Conservation (phyloP, 1,140 invertebrate genomes). For the Heliconius hewitsoni region DNA sequence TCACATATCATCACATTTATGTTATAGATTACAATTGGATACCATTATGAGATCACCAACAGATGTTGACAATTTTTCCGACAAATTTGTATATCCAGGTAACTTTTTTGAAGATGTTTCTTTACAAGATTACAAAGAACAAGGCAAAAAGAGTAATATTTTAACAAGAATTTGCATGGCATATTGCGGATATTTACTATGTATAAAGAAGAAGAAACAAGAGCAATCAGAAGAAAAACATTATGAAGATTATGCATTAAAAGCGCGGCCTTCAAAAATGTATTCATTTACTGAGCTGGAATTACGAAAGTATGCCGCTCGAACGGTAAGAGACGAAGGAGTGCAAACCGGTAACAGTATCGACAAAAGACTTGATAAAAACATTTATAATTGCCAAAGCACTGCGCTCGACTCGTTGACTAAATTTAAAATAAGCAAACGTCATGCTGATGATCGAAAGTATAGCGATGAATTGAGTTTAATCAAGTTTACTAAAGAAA, state of each 20-base stretch:
- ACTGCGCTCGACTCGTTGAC: constrained; percentile 1
- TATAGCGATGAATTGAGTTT: constrained; percentile 34
- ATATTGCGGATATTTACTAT: constrained; percentile 33
- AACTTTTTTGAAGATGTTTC: constrained; percentile 41
- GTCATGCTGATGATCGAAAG: background rate
- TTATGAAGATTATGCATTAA: constrained; percentile 4
- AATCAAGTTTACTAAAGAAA: constrained; percentile 38
- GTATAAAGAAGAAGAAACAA: constrained; percentile 29
- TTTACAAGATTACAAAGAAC: constrained; percentile 38
- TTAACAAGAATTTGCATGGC: constrained; percentile 38
- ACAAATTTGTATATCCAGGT: constrained; percentile 41
- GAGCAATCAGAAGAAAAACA: constrained; percentile 18
- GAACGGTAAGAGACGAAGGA: constrained; percentile 37
- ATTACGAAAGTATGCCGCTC: constrained; percentile 45
- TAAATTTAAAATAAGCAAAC: background rate
- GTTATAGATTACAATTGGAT: constrained; percentile 62
- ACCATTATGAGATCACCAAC: constrained; percentile 64
- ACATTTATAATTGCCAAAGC: constrained; percentile 7
- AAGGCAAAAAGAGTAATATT: constrained; percentile 29
- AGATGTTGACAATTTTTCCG: constrained; percentile 44
- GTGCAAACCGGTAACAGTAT: constrained; percentile 61
- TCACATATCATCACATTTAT: background rate
- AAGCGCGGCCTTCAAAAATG: constrained; percentile 31
- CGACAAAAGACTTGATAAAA: constrained; percentile 41
- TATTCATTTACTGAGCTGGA: constrained; percentile 62